Base-by-base conservation (phyloP, 2,113 vertebrate species). In the Limanda limanda region DNA sequence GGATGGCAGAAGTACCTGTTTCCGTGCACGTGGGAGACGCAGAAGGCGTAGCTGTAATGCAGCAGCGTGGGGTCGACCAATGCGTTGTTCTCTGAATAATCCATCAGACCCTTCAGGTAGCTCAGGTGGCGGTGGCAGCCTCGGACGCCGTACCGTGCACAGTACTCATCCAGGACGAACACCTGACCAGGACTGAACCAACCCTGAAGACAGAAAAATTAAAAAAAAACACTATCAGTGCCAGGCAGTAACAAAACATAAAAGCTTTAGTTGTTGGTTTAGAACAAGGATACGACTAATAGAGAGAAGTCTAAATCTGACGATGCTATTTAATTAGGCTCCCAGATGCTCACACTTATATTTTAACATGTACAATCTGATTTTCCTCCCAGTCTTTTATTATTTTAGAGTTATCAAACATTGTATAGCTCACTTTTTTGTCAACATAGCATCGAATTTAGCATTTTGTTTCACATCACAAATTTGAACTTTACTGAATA, bases 1-100 rank as follows among this genome's bases (percentile, higher is more conserved):
- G 1, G 2, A 42, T 42, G 40, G 2, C 40, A 40, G 37, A 40
- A 40, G 40, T 96, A 99, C 98, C 97, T 97, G 96, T 99, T 99
- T 64, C 98, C 97, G 12, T 99, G 97, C 90, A 99, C 95, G 10
- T 99, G 98, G 73, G 98, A 99, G 79, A 97, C 97, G 57, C 98
- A 99, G 94, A 99, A 99, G 68, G 98, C 97, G 87, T 99, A 99
- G 94, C 97, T 99, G 95, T 99, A 99, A 93, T 99, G 98, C 21
- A 99, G 96, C 76, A 99, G 95, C 48, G 96, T 99, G 61, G 98
- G 97, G 91, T 99, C 98, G 54, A 99, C 96, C 85, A 99, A 94
- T 58, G 94, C 93, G 59, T 94, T 96, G 55, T 91, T 95, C 92
- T 98, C 96, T 0, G 96, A 96, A 59, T 96, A 96, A 59, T 97